phyloP scores from a whole-genome alignment of 1,140 invertebrate genomes.

The Achroia grisella region DNA sequence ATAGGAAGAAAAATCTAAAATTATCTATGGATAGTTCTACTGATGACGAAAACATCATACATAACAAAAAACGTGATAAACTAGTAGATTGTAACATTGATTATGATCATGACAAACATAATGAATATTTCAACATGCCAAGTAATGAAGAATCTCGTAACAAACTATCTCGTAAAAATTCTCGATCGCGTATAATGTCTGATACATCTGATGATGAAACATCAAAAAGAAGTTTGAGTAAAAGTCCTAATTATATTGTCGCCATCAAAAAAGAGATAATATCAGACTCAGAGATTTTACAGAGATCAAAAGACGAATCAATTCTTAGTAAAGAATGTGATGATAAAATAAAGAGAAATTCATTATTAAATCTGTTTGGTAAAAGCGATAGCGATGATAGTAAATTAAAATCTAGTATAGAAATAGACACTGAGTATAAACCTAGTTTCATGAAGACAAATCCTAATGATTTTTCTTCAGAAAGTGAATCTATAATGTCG shows the following conservation, averaged over 20 bases:
- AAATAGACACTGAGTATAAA: slow-evolving; percentile 46
- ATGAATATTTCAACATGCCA: slow-evolving; percentile 42
- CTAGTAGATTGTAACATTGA: slow-evolving; percentile 63
- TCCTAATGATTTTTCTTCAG: slow-evolving; percentile 72
- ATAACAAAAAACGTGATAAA: slow-evolving; percentile 57
- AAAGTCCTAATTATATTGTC: slow-evolving; percentile 49
- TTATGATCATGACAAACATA: slow-evolving; percentile 52
- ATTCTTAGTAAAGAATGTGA: slow-evolving; percentile 38
- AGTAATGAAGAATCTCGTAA: slow-evolving; percentile 59
- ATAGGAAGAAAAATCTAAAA: slow-evolving; percentile 65
- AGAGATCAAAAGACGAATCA: slow-evolving; percentile 33
- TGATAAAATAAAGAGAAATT: slow-evolving; percentile 64
- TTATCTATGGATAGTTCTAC: slow-evolving; percentile 74
- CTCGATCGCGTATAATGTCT: slow-evolving; percentile 74
- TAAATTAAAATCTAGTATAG: slow-evolving; percentile 43
- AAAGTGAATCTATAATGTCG: slow-evolving; percentile 63
- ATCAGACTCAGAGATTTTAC: slow-evolving; percentile 67
- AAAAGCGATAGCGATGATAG: slow-evolving; percentile 64
- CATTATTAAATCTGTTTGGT: slow-evolving; percentile 57
- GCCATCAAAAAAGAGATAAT: slow-evolving; percentile 60
- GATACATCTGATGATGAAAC: slow-evolving; percentile 76
- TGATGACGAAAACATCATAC: slow-evolving; percentile 71
- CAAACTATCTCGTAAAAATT: slow-evolving; percentile 73
- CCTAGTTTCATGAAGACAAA: slow-evolving; percentile 33
- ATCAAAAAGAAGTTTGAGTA: slow-evolving; percentile 51